These are phyloP conservation scores for Physeter macrocephalus DNA, from an alignment of 2,113 vertebrate species.

Conservation along the genomic window DNA sequence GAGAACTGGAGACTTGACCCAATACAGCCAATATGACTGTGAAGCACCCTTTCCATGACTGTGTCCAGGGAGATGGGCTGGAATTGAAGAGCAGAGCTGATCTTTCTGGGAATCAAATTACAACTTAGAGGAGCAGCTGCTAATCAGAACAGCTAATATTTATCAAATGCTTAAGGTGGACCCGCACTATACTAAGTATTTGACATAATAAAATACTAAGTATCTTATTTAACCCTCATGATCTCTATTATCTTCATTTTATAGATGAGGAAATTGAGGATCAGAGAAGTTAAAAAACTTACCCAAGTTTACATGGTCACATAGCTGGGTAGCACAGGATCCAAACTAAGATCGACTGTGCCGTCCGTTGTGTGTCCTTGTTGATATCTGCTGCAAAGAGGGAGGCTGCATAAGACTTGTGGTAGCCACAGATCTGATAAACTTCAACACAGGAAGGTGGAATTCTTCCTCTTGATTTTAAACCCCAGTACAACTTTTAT, in stretches of 20 bases:
- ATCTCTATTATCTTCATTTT: neutral
- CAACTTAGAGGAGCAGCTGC: neutral
- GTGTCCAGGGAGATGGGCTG: neutral
- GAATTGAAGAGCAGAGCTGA: neutral
- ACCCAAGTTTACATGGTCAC: neutral
- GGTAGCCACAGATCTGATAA: neutral
- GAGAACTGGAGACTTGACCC: neutral
- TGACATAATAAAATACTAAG: neutral
- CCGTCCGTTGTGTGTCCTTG: neutral
- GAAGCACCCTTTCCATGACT: neutral
- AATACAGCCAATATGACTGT: neutral
- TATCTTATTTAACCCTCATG: conserved; percentile 19
- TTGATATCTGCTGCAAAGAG: neutral
- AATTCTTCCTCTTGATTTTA: neutral
- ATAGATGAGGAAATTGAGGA: conserved; percentile 31
- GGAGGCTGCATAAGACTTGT: neutral
- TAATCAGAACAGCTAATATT: conserved; percentile 26
- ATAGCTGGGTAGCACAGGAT: no score
- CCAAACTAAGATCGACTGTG: neutral
- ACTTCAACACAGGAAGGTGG: neutral
- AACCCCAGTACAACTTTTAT: neutral
- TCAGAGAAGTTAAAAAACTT: conserved; percentile 1
- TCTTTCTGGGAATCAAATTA: neutral
- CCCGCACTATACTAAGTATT: conserved; percentile 18
- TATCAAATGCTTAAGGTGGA: conserved; percentile 6